phyloP scores from a whole-genome alignment of 92 coral and sea anemone species.

The Plumapathes pennacea region DNA sequence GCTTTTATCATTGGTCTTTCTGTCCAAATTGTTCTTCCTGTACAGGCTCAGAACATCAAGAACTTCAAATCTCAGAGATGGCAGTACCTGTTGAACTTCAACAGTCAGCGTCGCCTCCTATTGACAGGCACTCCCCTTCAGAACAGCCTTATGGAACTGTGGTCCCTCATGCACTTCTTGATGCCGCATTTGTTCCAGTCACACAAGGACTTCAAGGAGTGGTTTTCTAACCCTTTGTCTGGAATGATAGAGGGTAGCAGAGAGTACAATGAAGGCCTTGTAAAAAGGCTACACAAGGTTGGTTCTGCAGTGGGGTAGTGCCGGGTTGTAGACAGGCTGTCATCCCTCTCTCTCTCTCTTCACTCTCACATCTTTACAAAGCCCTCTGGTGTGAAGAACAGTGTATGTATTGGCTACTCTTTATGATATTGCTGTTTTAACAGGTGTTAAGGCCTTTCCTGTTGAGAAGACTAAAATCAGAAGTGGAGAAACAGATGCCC shows the following conservation, averaged over 20 bases:
- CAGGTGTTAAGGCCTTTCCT: slow-evolving; percentile 95
- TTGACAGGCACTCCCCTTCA: slow-evolving; percentile 97
- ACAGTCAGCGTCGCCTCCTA: slow-evolving; percentile 90
- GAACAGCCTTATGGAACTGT: slow-evolving; percentile 97
- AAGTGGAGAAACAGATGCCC: slow-evolving; percentile 99
- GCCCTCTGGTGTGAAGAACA: neutral
- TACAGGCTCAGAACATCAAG: slow-evolving; percentile 98
- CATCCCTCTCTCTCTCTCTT: neutral
- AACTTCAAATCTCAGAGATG: slow-evolving; percentile 99
- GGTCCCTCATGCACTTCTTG: slow-evolving; percentile 98
- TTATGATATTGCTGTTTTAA: neutral
- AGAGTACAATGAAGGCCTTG: slow-evolving; percentile 91
- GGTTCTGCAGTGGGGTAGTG: neutral
- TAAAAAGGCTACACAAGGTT: slow-evolving; percentile 94
- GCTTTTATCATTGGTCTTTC: no score
- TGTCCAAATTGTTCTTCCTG: no score
- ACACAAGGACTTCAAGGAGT: slow-evolving; percentile 96
- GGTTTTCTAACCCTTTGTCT: slow-evolving; percentile 98
- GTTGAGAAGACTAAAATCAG: slow-evolving; percentile 82
- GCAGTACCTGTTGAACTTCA: slow-evolving; percentile 97
- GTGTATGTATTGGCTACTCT: neutral
- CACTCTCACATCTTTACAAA: neutral
- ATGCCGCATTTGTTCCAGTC: slow-evolving; percentile 99
- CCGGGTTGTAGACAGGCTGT: no score
- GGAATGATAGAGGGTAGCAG: slow-evolving; percentile 99